Evolutionary conservation across 2,797 vertebrate genomes (phyloP).

Genomic region (Crenichthys baileyi): DNA sequence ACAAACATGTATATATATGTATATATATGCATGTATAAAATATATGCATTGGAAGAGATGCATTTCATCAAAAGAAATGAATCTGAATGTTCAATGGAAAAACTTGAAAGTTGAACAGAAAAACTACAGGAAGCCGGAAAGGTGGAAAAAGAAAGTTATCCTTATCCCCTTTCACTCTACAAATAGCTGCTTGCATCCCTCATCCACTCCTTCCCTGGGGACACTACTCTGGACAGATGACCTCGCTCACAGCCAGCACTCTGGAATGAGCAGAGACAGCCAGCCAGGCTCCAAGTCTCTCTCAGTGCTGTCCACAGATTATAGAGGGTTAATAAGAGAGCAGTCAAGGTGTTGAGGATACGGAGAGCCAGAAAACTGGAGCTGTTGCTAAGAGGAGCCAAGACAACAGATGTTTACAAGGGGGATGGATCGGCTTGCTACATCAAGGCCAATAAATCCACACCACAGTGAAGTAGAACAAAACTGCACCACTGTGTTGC

Average conservation of each 20-base stretch:
- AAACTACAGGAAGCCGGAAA: not conserved
- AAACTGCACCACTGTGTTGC: too few species aligned
- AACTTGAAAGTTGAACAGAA: too few species aligned
- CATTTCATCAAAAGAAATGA: not conserved
- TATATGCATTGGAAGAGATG: too few species aligned
- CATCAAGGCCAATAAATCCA: too few species aligned
- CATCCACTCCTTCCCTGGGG: slow-evolving; percentile 39
- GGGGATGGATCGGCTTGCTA: too few species aligned
- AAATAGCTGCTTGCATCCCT: slow-evolving; percentile 43
- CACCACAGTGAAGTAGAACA: too few species aligned
- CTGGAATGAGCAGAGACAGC: slow-evolving; percentile 51
- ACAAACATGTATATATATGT: too few species aligned
- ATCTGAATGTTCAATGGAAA: not conserved
- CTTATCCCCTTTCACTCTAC: slow-evolving; percentile 32
- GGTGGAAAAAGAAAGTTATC: slow-evolving; percentile 17
- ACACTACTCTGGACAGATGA: slow-evolving; percentile 63
- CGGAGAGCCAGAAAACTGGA: slow-evolving; percentile 42
- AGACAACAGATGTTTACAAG: too few species aligned
- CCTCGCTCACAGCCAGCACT: slow-evolving; percentile 61
- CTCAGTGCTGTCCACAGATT: slow-evolving; percentile 59
- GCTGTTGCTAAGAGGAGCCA: too few species aligned
- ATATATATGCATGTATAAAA: too few species aligned
- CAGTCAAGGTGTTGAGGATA: slow-evolving; percentile 55
- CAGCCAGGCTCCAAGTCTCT: slow-evolving; percentile 64
- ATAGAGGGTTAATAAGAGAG: slow-evolving; percentile 49